Conservation (phyloP, 2,888 invertebrate genomes). For the Cataglyphis rosenhaueri region DNA sequence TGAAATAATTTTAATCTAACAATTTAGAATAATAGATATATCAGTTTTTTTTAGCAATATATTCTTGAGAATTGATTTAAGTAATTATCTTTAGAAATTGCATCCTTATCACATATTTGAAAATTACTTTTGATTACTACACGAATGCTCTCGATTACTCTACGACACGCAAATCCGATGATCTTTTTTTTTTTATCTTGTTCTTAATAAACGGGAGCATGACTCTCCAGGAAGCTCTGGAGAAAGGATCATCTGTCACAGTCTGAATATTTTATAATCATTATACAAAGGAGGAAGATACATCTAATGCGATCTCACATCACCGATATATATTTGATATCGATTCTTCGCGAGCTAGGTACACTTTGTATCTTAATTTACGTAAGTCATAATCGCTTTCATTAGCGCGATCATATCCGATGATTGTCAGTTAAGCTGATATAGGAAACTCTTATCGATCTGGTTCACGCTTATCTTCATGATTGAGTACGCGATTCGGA, state of each 20-base stretch:
- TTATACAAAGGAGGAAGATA: slow-evolving; percentile 31
- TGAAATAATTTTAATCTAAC: neutral
- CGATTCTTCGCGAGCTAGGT: slow-evolving; percentile 1
- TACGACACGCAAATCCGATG: neutral
- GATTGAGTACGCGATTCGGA: slow-evolving; percentile 52
- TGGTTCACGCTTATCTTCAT: slow-evolving; percentile 37
- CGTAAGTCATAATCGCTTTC: slow-evolving; percentile 48
- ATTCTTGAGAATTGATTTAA: neutral
- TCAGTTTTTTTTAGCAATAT: neutral
- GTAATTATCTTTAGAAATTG: neutral
- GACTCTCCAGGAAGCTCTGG: slow-evolving; percentile 18
- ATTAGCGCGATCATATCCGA: slow-evolving; percentile 45
- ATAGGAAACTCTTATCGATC: slow-evolving; percentile 18
- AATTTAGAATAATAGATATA: neutral
- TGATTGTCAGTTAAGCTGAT: slow-evolving; percentile 30
- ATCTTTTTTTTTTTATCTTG: neutral
- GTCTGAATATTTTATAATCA: neutral
- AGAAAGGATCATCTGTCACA: slow-evolving; percentile 32
- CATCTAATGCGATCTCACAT: slow-evolving; percentile 40
- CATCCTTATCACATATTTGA: neutral
- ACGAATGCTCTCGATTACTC: slow-evolving; percentile 7
- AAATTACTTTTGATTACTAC: slow-evolving; percentile 9
- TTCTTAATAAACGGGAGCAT: slow-evolving; percentile 26
- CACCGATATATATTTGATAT: slow-evolving; percentile 27
- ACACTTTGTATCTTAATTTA: slow-evolving; percentile 53